phyloP scores from a whole-genome alignment of 2,888 invertebrate species.

The Nasonia oneida region DNA sequence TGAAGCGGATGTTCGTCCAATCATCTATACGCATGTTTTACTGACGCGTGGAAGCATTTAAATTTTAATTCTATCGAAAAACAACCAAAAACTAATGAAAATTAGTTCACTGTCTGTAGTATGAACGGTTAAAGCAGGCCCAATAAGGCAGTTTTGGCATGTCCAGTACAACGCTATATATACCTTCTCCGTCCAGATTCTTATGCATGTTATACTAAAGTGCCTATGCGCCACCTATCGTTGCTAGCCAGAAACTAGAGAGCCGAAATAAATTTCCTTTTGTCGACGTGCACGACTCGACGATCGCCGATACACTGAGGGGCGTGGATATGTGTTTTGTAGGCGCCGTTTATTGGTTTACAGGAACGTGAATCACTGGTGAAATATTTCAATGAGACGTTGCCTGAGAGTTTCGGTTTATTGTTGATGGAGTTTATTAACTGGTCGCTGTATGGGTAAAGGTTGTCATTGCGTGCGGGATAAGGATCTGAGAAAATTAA shows the following conservation, averaged over 20 bases:
- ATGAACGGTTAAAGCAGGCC: too few relatives aligned
- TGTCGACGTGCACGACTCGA: background rate
- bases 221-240: too few relatives aligned
- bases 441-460: too few relatives aligned
- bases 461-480: background rate
- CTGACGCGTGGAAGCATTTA: background rate
- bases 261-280: conserved; percentile 6
- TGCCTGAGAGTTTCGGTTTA: background rate
- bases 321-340: background rate
- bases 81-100: too few relatives aligned
- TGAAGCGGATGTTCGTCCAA: background rate
- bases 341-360: background rate
- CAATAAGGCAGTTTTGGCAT: too few relatives aligned
- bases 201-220: too few relatives aligned
- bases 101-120: too few relatives aligned
- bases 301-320: background rate
- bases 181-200: too few relatives aligned
- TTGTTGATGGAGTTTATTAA: background rate
- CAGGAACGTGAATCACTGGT: background rate
- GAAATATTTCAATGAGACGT: background rate
- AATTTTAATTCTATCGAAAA: conserved; percentile 10
- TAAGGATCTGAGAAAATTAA: conserved; percentile 1
- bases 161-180: too few relatives aligned
- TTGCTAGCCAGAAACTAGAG: too few relatives aligned
- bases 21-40: background rate